phyloP scores from a whole-genome alignment of 53 echinoderm and acorn worm species.

The Apostichopus leukothele region DNA sequence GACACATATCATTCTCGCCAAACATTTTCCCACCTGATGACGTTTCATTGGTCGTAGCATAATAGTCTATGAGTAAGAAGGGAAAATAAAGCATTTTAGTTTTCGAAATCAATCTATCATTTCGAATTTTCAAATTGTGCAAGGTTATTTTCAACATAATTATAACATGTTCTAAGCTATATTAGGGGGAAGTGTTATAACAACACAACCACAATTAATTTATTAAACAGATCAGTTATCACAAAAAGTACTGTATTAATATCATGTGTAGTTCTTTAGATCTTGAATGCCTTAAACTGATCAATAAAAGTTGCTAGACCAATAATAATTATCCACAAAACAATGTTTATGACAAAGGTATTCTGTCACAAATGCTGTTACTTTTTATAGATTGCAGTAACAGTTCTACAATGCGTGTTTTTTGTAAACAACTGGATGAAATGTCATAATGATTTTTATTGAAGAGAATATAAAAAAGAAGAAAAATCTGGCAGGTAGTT shows the following conservation, averaged over 20 bases:
- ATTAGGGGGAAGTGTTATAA: neutral
- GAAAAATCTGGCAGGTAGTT: too few species aligned
- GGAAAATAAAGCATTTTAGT: neutral
- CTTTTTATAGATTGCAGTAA: too few species aligned
- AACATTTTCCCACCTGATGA: conserved; percentile 1
- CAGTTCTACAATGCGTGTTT: too few species aligned
- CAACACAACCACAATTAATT: neutral
- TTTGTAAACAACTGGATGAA: too few species aligned
- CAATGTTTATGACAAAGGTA: too few species aligned
- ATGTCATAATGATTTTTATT: too few species aligned
- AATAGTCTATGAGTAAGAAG: neutral
- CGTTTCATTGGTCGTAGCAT: conserved; percentile 1
- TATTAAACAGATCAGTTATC: neutral
- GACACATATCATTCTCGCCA: conserved; percentile 2
- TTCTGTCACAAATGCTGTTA: too few species aligned
- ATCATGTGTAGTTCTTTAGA: neutral
- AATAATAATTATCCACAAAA: too few species aligned
- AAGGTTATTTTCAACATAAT: neutral
- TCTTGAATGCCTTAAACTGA: too few species aligned
- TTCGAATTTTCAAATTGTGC: neutral
- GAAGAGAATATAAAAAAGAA: too few species aligned
- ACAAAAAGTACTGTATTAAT: neutral
- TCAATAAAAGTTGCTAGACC: too few species aligned
- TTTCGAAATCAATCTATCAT: neutral
- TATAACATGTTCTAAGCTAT: neutral